A percentile compares a stretch with the other conserved stretches of the same genome.
Conservation (phyloP, 2,888 invertebrate genomes). For the Dorcus parallelipipedus region DNA sequence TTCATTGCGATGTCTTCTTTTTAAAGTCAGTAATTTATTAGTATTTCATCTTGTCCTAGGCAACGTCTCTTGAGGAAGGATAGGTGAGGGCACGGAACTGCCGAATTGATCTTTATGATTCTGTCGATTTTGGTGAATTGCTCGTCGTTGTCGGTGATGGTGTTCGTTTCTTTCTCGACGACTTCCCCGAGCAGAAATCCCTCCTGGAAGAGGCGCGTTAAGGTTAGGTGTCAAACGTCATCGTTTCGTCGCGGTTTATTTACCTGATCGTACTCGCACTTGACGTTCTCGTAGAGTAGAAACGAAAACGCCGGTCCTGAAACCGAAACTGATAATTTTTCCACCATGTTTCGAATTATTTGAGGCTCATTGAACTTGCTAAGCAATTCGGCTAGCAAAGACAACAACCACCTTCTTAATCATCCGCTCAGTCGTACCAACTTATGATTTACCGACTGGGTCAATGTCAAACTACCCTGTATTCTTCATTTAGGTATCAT, state of each 20-base stretch:
- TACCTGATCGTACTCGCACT: slow-evolving; percentile 61
- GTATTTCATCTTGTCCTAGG: too few species aligned
- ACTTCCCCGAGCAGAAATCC: slow-evolving; percentile 67
- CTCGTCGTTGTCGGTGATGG: slow-evolving; percentile 66
- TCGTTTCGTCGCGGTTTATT: slow-evolving; percentile 6
- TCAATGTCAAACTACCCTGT: too few species aligned
- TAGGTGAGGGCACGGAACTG: slow-evolving; percentile 57
- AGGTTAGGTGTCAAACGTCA: slow-evolving; percentile 5
- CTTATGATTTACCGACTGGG: background rate
- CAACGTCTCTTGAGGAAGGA: too few species aligned
- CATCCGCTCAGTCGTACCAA: slow-evolving; percentile 2
- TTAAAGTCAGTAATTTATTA: too few species aligned
- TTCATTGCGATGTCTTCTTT: too few species aligned
- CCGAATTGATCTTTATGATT: slow-evolving; percentile 60
- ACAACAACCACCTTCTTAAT: too few species aligned
- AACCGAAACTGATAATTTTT: slow-evolving; percentile 38
- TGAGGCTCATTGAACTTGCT: background rate
- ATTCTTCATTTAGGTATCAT: too few species aligned
- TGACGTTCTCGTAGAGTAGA: slow-evolving; percentile 65
- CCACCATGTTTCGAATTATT: slow-evolving; percentile 32
- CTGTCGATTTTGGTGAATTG: slow-evolving; percentile 59
- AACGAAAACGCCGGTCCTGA: slow-evolving; percentile 64
- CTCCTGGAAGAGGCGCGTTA: slow-evolving; percentile 43
- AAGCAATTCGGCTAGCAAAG: too few species aligned
- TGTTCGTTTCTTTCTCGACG: slow-evolving; percentile 60